Base-by-base conservation (phyloP, 2,797 vertebrate genomes). In the Luscinia megarhynchos region DNA sequence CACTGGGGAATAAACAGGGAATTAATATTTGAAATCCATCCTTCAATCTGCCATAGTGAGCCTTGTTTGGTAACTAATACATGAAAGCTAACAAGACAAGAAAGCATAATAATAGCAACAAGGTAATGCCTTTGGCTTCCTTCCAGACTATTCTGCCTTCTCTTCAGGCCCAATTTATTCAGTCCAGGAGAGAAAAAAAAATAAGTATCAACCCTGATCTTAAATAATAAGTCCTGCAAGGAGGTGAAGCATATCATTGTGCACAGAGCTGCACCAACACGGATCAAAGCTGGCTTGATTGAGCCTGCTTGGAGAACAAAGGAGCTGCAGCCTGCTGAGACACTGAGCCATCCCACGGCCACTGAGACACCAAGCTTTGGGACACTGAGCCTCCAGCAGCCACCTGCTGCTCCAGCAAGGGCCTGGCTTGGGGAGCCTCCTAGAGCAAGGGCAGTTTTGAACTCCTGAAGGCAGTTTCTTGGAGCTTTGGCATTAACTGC, bases 231-330 rank as follows among this genome's bases (percentile, higher is more conserved):
- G 43, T 38, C 66, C 40, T 88, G 76, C 27, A 78, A 89, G 73
- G 90, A 94, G 43, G 85, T 91, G 93, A 91, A 90, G 89, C 89
- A 38, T 88, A 73, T 81, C 66, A 85, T 64, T 75, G 69, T 26
- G 22, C 62, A 68, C 62, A 88, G 62, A 81, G 50, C 51, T 78
- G 69, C n/a, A 72, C 36, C 83, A 86, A 12, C 61, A 30, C 4
- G 78, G 87, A 88, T 94, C 82, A 96, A 93, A 94, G 79, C 54
- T 75, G 46, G 15, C 22, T 75, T 45, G 34, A 62, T 0, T 68
- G 27, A 89, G 38, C 66, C 58, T 55, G 22, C 30, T 13, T 29
- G 58, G 43, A 87, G 87, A 72, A 89, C 73, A 92, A 89, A 92
- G 69, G 30, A 74, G 5, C 61, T 70, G 68, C 72, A 70, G 57